Evolutionary conservation across 2,797 vertebrate genomes (phyloP).

Genomic region (Lerista edwardsae): DNA sequence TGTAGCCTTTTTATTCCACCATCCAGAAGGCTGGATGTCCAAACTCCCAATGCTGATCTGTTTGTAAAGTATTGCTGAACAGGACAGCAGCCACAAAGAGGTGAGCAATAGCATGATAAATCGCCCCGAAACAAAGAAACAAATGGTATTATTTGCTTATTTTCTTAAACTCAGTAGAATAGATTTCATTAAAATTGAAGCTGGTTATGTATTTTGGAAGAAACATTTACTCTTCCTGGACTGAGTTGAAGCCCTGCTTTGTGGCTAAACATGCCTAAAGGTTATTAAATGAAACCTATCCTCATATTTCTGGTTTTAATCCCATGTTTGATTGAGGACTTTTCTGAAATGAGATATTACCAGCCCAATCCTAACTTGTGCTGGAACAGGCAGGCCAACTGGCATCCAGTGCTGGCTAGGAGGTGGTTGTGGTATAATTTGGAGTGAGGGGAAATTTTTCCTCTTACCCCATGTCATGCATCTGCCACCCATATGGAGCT

Average conservation of each 20-base stretch:
- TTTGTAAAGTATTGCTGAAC: slow-evolving; percentile 43
- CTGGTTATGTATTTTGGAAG: slow-evolving; percentile 30
- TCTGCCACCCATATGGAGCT: too few relatives aligned
- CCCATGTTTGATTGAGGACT: not conserved
- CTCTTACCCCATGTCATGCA: too few relatives aligned
- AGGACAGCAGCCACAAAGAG: not conserved
- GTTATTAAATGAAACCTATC: not conserved
- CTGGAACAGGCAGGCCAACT: too few relatives aligned
- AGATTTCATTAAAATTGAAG: slow-evolving; percentile 44
- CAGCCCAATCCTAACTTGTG: too few relatives aligned
- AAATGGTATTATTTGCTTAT: slow-evolving; percentile 59
- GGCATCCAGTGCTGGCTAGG: too few relatives aligned
- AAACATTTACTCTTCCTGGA: slow-evolving; percentile 7
- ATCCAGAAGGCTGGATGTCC: slow-evolving; percentile 39
- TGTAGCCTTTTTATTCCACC: slow-evolving; percentile 35
- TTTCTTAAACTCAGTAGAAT: slow-evolving; percentile 56
- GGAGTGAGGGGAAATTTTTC: too few relatives aligned
- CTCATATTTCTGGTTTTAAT: not conserved
- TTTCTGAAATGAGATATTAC: not conserved
- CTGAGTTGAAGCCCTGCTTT: slow-evolving; percentile 47
- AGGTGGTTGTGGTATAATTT: too few relatives aligned
- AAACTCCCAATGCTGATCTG: slow-evolving; percentile 34
- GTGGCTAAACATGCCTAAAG: slow-evolving; percentile 44
- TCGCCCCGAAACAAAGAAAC: slow-evolving; percentile 52
- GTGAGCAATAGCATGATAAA: slow-evolving; percentile 56